A percentile compares a stretch with the other conserved stretches of the same genome.
These are phyloP conservation scores for Naso thynnoides DNA, from an alignment of 2,797 vertebrate species.

Conservation along the genomic window DNA sequence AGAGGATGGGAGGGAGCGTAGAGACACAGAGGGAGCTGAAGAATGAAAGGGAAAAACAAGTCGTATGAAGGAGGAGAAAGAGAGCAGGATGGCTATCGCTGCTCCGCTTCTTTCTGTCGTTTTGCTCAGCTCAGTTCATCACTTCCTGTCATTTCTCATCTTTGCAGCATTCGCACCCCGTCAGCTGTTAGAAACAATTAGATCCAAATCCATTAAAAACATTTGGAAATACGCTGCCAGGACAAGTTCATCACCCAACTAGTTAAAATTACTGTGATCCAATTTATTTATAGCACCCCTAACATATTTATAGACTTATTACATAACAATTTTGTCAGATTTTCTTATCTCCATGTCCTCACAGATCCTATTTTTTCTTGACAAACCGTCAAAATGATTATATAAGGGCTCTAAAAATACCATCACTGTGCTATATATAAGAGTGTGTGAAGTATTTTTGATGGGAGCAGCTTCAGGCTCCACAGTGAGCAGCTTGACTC, in stretches of 20 bases:
- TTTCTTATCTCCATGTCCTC: constrained; percentile 58
- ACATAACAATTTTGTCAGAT: constrained; percentile 65
- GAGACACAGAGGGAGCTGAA: constrained; percentile 21
- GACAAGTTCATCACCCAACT: constrained; percentile 38
- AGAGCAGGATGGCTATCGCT: constrained; percentile 23
- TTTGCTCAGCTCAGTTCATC: constrained; percentile 37
- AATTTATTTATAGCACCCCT: constrained; percentile 66
- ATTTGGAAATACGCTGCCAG: constrained; percentile 26
- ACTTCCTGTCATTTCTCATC: constrained; percentile 34
- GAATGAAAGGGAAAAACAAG: constrained; percentile 31
- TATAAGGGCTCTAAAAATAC: constrained; percentile 70
- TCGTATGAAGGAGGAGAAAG: constrained; percentile 9
- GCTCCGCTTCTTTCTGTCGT: constrained; percentile 18
- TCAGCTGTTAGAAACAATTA: constrained; percentile 47
- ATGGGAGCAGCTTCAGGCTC: constrained; percentile 38
- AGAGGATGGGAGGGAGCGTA: constrained; percentile 20
- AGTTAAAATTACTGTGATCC: constrained; percentile 36
- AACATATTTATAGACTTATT: constrained; percentile 70
- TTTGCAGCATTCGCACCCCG: constrained; percentile 17
- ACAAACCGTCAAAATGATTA: constrained; percentile 60
- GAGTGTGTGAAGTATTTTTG: constrained; percentile 39
- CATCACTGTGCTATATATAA: constrained; percentile 41
- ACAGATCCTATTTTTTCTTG: constrained; percentile 41
- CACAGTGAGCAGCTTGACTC: constrained; percentile 38
- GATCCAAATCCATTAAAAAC: constrained; percentile 40